Conservation (phyloP, 2,113 vertebrate species). For the Gymnorhina tibicen region DNA sequence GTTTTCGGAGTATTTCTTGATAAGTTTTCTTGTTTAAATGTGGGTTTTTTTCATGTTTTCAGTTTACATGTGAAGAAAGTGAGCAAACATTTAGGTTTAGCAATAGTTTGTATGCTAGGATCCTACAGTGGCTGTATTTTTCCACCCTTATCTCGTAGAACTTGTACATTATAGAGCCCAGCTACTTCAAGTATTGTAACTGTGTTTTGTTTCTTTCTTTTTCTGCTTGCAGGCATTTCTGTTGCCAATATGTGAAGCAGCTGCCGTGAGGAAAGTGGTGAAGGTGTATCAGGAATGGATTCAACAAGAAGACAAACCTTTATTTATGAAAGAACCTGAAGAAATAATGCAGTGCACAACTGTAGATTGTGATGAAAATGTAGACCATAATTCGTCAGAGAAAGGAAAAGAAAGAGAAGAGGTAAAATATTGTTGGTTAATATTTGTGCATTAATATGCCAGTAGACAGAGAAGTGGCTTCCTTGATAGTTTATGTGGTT, state of each 20-base stretch:
- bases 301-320: conserved; percentile 92
- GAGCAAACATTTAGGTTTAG: neutral
- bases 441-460: neutral
- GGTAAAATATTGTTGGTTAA: conserved; percentile 55
- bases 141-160: neutral
- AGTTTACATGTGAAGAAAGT: neutral
- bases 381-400: conserved; percentile 76
- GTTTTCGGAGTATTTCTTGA: neutral
- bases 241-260: conserved; percentile 95
- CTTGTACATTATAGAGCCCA: neutral
- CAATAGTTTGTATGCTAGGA: neutral
- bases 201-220: neutral
- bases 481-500: neutral
- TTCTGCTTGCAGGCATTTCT: conserved; percentile 84
- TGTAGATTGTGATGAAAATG: conserved; percentile 70
- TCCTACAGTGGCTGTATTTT: neutral
- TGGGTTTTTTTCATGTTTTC: neutral
- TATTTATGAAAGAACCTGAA: conserved; percentile 96
- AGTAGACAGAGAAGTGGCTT: neutral
- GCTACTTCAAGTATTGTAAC: neutral
- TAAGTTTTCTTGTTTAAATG: neutral
- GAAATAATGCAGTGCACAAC: conserved; percentile 73
- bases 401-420: conserved; percentile 80
- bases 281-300: conserved; percentile 99
- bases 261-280: conserved; percentile 95